These are phyloP conservation scores for Hydraecia micacea DNA, from an alignment of 2,888 invertebrate species.

Conservation along the genomic window DNA sequence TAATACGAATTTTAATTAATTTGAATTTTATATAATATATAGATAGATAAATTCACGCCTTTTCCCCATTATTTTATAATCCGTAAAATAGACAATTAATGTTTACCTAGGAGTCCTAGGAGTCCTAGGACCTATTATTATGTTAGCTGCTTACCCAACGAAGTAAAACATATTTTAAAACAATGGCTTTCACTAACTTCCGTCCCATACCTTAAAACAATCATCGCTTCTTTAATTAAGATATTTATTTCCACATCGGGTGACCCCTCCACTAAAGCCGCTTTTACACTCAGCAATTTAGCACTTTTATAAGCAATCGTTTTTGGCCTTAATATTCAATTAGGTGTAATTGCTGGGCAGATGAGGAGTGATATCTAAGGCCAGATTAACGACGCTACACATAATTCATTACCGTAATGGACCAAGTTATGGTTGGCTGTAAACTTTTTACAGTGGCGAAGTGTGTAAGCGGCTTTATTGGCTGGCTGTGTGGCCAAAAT, in stretches of 20 bases:
- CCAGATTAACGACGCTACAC: constrained; percentile 81
- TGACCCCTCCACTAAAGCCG: constrained; percentile 50
- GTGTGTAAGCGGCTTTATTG: constrained; percentile 69
- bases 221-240: constrained; percentile 33
- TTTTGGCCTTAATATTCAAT: constrained; percentile 85
- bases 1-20: too few species aligned
- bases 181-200: background rate
- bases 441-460: constrained; percentile 77
- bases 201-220: background rate
- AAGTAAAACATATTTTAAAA: background rate
- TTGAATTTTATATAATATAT: too few species aligned
- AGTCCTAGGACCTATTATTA: too few species aligned
- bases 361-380: constrained; percentile 80
- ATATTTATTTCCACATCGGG: constrained; percentile 15
- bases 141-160: background rate
- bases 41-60: background rate
- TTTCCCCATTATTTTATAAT: background rate
- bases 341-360: constrained; percentile 82
- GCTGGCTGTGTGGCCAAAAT: background rate
- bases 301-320: constrained; percentile 85
- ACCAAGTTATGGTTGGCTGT: constrained; percentile 80
- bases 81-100: background rate
- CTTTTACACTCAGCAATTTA: constrained; percentile 71
- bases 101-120: too few species aligned
- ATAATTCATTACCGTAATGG: constrained; percentile 88